Conservation (phyloP, 2,888 invertebrate species). For the Agrilus mali region DNA sequence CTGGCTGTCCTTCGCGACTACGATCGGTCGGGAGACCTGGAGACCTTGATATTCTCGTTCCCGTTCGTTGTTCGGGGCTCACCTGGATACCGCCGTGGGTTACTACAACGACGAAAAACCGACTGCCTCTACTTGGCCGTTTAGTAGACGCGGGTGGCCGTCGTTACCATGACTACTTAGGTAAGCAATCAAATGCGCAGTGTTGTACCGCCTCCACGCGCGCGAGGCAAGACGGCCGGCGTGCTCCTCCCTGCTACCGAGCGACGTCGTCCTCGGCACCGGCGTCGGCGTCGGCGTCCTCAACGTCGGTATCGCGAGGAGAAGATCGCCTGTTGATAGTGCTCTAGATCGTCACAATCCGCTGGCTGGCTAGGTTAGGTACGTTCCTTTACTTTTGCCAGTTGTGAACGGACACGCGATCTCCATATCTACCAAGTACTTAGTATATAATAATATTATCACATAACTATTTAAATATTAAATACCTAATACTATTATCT, state of each 20-base stretch:
- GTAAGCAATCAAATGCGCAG: conserved; percentile 29
- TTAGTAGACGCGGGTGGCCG: conserved; percentile 25
- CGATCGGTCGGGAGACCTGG: too few species aligned
- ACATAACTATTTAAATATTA: too few species aligned
- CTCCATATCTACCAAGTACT: background rate
- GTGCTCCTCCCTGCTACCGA: conserved; percentile 28
- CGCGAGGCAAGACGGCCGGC: conserved; percentile 27
- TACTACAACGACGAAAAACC: too few species aligned
- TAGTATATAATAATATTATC: too few species aligned
- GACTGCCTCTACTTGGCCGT: too few species aligned
- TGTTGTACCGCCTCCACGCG: conserved; percentile 30
- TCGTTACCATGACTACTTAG: conserved; percentile 28
- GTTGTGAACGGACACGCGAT: background rate
- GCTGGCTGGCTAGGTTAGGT: conserved; percentile 1
- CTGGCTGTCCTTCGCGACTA: too few species aligned
- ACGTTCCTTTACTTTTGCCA: conserved; percentile 1
- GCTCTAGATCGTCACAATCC: conserved; percentile 22
- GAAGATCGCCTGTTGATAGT: conserved; percentile 36
- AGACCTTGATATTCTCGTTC: too few species aligned
- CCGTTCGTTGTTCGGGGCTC: too few species aligned
- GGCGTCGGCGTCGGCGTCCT: too few species aligned
- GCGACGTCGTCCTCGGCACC: conserved; percentile 18
- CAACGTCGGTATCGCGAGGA: conserved; percentile 15
- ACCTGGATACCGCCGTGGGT: too few species aligned
- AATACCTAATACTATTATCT: too few species aligned